A percentile compares a stretch with the other conserved stretches of the same genome.
Conservation (phyloP, 2,113 vertebrate genomes). For the Carettochelys insculpta region DNA sequence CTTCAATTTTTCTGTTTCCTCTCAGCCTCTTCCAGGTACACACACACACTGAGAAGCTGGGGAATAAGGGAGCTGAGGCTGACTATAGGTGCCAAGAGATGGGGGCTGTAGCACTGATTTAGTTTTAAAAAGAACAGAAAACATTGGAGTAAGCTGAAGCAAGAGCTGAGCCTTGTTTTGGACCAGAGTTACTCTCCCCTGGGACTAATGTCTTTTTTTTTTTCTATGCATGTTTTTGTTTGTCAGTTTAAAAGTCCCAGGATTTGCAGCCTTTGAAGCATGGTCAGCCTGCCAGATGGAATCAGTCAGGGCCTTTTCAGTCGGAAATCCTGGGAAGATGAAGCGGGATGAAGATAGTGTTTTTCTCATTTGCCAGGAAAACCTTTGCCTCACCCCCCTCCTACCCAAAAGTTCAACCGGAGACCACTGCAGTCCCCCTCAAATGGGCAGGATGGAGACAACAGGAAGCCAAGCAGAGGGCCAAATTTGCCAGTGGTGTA, state of each 20-base stretch:
- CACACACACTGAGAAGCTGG: not conserved
- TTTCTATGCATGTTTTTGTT: slow-evolving; percentile 59
- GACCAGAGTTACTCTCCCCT: slow-evolving; percentile 26
- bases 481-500: not conserved
- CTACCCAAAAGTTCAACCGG: slow-evolving; percentile 18
- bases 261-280: slow-evolving; percentile 69
- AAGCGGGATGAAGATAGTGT: slow-evolving; percentile 50
- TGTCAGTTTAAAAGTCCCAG: slow-evolving; percentile 66
- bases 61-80: slow-evolving; percentile 44
- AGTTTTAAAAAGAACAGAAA: slow-evolving; percentile 60
- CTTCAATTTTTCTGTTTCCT: slow-evolving; percentile 60
- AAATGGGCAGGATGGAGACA: not conserved
- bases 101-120: slow-evolving; percentile 28
- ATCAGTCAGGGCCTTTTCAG: slow-evolving; percentile 68
- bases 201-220: slow-evolving; percentile 19
- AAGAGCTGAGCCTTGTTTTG: slow-evolving; percentile 59
- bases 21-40: not conserved
- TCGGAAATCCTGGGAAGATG: slow-evolving; percentile 69
- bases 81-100: slow-evolving; percentile 6
- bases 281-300: slow-evolving; percentile 69
- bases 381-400: not conserved
- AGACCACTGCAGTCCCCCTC: not conserved
- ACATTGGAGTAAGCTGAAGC: slow-evolving; percentile 26
- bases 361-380: slow-evolving; percentile 53
- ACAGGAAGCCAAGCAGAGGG: slow-evolving; percentile 15